Percentiles rank a stretch among this genome's conserved stretches.
Evolutionary conservation across 2,888 invertebrate genomes (phyloP).

Genomic region (Unio delphinus): DNA sequence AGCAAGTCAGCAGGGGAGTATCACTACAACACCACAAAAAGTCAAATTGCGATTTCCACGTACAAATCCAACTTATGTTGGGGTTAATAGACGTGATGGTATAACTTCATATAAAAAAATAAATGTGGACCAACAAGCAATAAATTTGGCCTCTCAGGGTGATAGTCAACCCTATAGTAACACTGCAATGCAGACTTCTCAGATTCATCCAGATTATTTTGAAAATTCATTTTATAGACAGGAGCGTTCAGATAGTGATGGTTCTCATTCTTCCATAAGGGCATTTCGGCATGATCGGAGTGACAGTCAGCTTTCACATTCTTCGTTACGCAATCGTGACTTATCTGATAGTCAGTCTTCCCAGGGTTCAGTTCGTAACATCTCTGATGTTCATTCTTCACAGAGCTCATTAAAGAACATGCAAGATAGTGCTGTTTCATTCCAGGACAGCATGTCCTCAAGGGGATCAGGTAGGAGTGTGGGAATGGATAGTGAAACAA

Average conservation of each 20-base stretch:
- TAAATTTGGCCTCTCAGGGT: slow-evolving; percentile 37
- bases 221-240: slow-evolving; percentile 53
- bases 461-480: slow-evolving; percentile 45
- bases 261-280: slow-evolving; percentile 66
- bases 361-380: slow-evolving; percentile 75
- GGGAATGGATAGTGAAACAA: slow-evolving; percentile 27
- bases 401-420: slow-evolving; percentile 64
- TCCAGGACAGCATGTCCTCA: slow-evolving; percentile 57
- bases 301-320: slow-evolving; percentile 57
- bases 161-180: slow-evolving; percentile 22
- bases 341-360: slow-evolving; percentile 72
- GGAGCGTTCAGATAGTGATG: slow-evolving; percentile 68
- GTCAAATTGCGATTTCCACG: slow-evolving; percentile 69
- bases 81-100: slow-evolving; percentile 56
- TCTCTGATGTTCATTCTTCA: slow-evolving; percentile 65
- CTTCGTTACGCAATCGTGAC: slow-evolving; percentile 52
- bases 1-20: slow-evolving; percentile 52
- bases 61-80: slow-evolving; percentile 69
- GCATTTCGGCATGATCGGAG: slow-evolving; percentile 43
- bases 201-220: slow-evolving; percentile 46
- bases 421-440: slow-evolving; percentile 57
- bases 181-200: slow-evolving; percentile 57
- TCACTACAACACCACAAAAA: slow-evolving; percentile 50
- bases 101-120: slow-evolving; percentile 58
- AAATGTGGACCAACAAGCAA: slow-evolving; percentile 47